A percentile compares a stretch with the other conserved stretches of the same genome.
These are phyloP conservation scores for Brenthis hecate DNA, from an alignment of 2,888 invertebrate species.

Conservation along the genomic window DNA sequence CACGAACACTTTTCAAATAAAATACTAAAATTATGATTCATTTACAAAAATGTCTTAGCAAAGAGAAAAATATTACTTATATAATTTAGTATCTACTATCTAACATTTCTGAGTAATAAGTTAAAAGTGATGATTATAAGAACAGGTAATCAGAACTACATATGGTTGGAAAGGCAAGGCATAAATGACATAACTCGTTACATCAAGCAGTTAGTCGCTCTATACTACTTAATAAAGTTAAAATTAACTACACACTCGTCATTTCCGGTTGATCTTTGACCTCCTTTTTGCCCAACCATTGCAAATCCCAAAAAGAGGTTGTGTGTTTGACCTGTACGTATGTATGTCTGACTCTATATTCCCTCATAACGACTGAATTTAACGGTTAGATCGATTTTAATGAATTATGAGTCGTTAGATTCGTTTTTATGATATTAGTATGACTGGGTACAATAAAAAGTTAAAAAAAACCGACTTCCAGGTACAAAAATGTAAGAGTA, in stretches of 20 bases:
- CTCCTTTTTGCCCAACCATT: background rate
- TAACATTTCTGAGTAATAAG: conserved; percentile 9
- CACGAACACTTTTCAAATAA: too few species aligned
- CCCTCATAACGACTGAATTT: too few species aligned
- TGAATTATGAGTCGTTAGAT: too few species aligned
- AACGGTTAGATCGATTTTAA: too few species aligned
- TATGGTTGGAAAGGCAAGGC: conserved; percentile 30
- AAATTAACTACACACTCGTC: conserved; percentile 2
- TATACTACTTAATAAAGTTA: background rate
- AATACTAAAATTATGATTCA: background rate
- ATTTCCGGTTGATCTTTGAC: conserved; percentile 16
- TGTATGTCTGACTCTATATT: too few species aligned
- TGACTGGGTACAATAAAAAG: too few species aligned
- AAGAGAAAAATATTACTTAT: background rate
- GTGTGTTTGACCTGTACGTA: too few species aligned
- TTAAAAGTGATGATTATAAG: conserved; percentile 7
- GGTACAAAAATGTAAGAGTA: too few species aligned
- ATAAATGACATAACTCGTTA: conserved; percentile 27
- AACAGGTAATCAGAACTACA: conserved; percentile 14
- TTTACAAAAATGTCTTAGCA: background rate
- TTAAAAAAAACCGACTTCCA: too few species aligned
- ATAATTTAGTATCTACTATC: conserved; percentile 11
- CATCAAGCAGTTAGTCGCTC: conserved; percentile 7
- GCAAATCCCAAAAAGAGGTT: too few species aligned
- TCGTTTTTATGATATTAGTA: too few species aligned